Percentiles rank a stretch among this genome's conserved stretches.
These are phyloP conservation scores for Ibycter americanus DNA, from an alignment of 2,797 vertebrate genomes.

Conservation along the genomic window DNA sequence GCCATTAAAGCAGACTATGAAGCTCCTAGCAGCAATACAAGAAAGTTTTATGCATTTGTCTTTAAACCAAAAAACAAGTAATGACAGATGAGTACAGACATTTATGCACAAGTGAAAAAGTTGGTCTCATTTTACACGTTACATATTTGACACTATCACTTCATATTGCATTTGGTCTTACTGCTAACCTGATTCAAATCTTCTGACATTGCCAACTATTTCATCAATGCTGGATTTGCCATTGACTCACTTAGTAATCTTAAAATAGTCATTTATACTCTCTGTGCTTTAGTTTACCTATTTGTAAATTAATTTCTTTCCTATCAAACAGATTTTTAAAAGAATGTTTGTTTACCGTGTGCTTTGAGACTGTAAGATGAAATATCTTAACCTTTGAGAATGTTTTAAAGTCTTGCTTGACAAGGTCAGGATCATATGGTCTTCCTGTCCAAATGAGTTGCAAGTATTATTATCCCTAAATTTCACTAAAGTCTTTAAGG, in stretches of 20 bases:
- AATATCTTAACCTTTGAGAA: neutral
- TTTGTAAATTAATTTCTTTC: neutral
- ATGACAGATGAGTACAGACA: neutral
- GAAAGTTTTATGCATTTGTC: neutral
- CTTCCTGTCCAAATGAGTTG: neutral
- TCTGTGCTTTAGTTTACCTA: neutral
- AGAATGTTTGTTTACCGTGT: neutral
- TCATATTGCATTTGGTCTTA: neutral
- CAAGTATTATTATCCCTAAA: neutral
- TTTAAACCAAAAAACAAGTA: neutral
- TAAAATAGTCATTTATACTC: neutral
- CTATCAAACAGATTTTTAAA: neutral
- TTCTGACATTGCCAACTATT: neutral
- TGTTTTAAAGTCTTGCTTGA: neutral
- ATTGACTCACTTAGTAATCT: neutral
- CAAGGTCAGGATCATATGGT: neutral
- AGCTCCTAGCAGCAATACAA: neutral
- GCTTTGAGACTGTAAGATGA: neutral
- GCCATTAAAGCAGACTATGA: neutral
- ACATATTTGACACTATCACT: neutral
- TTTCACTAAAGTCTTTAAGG: neutral
- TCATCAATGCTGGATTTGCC: neutral
- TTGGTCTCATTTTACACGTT: neutral
- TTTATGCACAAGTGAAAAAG: neutral
- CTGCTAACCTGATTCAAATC: neutral